A percentile compares a stretch with the other conserved stretches of the same genome.
These are phyloP conservation scores for Orientallactaga bullata DNA, from an alignment of 2,113 vertebrate species.

Conservation along the genomic window DNA sequence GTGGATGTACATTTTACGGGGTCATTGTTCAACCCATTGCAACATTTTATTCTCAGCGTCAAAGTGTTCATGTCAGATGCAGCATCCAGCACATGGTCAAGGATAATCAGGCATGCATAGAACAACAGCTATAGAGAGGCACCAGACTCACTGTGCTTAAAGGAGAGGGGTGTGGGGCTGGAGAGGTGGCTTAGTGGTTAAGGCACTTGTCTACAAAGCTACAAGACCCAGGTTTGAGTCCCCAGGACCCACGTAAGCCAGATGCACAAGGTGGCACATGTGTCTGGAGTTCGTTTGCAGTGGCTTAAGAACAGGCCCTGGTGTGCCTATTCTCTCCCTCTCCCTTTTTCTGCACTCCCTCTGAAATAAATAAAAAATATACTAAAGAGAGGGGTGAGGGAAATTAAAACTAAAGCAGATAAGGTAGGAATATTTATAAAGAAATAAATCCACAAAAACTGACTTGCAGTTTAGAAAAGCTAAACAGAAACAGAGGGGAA, in stretches of 20 bases:
- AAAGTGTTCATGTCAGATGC: neutral
- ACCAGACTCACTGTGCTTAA: neutral
- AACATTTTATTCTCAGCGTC: neutral
- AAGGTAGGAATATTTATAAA: neutral
- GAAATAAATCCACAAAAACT: slow-evolving; percentile 45
- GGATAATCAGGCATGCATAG: neutral
- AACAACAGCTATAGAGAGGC: neutral
- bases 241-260: no score
- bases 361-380: no score
- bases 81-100: neutral
- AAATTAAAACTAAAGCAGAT: neutral
- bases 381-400: no score
- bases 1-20: neutral
- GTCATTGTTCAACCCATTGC: neutral
- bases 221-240: no score
- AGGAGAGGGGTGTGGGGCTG: neutral
- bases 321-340: no score
- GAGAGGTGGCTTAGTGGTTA: no score
- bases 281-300: no score
- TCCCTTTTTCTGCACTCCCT: no score
- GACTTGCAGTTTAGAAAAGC: slow-evolving; percentile 65
- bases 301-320: no score
- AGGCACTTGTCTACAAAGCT: no score
- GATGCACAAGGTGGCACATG: no score
- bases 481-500: neutral